Evolutionary conservation across 2,888 invertebrate genomes (phyloP).

Genomic region (Mycalesis mineus): DNA sequence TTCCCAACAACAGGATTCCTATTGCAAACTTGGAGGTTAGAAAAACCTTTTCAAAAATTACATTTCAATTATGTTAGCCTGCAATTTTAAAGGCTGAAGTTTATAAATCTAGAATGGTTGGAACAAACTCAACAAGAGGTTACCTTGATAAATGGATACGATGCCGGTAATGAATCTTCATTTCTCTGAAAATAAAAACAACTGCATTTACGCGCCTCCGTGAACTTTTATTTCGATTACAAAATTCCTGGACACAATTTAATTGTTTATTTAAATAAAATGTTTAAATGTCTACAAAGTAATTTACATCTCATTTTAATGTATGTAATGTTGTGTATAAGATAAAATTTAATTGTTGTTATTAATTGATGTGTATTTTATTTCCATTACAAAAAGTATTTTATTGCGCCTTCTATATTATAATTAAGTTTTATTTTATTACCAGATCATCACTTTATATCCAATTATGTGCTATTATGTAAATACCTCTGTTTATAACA

Average conservation of each 20-base stretch:
- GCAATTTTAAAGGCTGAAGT: conserved; percentile 26
- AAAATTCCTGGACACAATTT: conserved; percentile 15
- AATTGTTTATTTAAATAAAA: too few relatives aligned
- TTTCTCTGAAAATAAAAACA: conserved; percentile 64
- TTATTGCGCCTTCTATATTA: too few relatives aligned
- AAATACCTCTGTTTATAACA: too few relatives aligned
- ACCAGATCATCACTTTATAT: too few relatives aligned
- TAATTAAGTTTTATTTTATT: too few relatives aligned
- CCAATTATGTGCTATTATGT: too few relatives aligned
- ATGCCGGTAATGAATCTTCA: conserved; percentile 69
- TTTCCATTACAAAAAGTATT: too few relatives aligned
- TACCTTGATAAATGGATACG: conserved; percentile 67
- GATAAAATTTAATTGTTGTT: too few relatives aligned
- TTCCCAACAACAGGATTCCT: background rate
- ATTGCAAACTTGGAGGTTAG: background rate
- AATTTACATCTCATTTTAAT: too few relatives aligned
- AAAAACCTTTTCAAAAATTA: background rate
- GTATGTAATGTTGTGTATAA: background rate
- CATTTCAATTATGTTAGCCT: background rate
- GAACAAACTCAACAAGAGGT: conserved; percentile 57
- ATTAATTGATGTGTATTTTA: too few relatives aligned
- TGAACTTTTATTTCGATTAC: conserved; percentile 9
- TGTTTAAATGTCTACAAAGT: too few relatives aligned
- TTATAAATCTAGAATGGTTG: conserved; percentile 34
- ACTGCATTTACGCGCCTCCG: conserved; percentile 40